These are phyloP conservation scores for Thumatha senex DNA, from an alignment of 2,888 invertebrate species.

Conservation along the genomic window DNA sequence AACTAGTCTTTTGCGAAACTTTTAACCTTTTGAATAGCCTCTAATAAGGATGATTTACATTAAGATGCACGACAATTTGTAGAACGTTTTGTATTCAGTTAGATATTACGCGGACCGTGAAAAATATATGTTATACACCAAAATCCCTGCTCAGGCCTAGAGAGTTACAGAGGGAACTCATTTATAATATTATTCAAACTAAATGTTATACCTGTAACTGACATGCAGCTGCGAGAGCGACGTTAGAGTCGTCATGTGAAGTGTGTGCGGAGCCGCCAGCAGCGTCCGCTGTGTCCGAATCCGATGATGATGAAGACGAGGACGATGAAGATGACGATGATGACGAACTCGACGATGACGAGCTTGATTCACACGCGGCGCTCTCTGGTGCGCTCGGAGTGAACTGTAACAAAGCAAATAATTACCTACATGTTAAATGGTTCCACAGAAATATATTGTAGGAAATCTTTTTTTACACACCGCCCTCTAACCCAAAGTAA, in stretches of 20 bases:
- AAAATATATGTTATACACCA: no score
- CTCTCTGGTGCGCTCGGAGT: slow-evolving; percentile 65
- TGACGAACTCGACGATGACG: slow-evolving; percentile 71
- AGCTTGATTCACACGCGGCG: slow-evolving; percentile 70
- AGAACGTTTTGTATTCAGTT: no score
- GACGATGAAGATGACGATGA: slow-evolving; percentile 75
- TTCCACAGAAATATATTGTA: no score
- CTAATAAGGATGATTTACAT: no score
- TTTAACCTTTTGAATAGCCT: no score
- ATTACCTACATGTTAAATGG: no score
- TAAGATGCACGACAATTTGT: no score
- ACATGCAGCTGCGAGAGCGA: slow-evolving; percentile 82
- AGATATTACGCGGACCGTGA: no score
- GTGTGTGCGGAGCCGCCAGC: slow-evolving; percentile 67
- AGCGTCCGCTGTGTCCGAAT: slow-evolving; percentile 73
- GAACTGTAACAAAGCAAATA: slow-evolving; percentile 50
- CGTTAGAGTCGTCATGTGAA: slow-evolving; percentile 80
- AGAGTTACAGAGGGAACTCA: not conserved
- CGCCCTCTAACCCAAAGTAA: no score
- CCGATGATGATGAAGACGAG: slow-evolving; percentile 75
- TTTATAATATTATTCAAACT: not conserved
- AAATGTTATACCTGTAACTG: slow-evolving; percentile 73
- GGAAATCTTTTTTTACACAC: no score
- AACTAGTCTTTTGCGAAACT: no score
- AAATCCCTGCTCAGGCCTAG: no score